Evolutionary conservation across 92 coral and sea anemone genomes (phyloP).

Genomic region (Metridium senile): DNA sequence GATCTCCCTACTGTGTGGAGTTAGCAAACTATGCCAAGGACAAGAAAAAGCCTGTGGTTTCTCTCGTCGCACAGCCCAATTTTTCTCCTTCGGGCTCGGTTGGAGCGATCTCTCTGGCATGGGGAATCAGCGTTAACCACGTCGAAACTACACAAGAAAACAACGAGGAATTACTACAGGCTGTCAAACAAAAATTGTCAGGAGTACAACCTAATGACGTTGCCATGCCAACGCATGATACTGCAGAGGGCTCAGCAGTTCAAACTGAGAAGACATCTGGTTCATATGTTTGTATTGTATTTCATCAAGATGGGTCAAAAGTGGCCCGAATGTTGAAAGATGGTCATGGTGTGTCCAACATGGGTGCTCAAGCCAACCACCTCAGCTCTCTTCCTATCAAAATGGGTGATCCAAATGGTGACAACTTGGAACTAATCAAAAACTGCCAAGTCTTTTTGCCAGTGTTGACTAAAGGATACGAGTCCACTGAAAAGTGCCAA

Average conservation of each 20-base stretch:
- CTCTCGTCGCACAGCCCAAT: slow-evolving; percentile 63
- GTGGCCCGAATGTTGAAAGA: slow-evolving; percentile 52
- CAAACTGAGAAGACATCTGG: slow-evolving; percentile 42
- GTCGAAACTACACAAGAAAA: slow-evolving; percentile 22
- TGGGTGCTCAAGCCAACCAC: slow-evolving; percentile 36
- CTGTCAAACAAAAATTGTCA: slow-evolving; percentile 25
- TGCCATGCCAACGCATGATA: slow-evolving; percentile 48
- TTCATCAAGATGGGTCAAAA: slow-evolving; percentile 50
- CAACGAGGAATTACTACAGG: slow-evolving; percentile 14
- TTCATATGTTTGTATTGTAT: slow-evolving; percentile 58
- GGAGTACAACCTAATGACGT: slow-evolving; percentile 27
- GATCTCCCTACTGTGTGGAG: slow-evolving; percentile 64
- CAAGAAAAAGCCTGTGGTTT: slow-evolving; percentile 64
- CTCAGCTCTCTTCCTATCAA: slow-evolving; percentile 30
- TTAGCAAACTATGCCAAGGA: slow-evolving; percentile 79
- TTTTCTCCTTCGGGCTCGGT: slow-evolving; percentile 67
- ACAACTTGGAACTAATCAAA: slow-evolving; percentile 44
- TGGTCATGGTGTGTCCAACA: slow-evolving; percentile 54
- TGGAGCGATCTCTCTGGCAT: slow-evolving; percentile 75
- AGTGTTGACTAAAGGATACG: slow-evolving; percentile 54
- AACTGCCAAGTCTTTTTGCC: slow-evolving; percentile 68
- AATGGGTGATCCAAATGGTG: slow-evolving; percentile 43
- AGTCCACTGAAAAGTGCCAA: slow-evolving; percentile 52
- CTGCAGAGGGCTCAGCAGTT: slow-evolving; percentile 16
- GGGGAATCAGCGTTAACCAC: slow-evolving; percentile 42